phyloP scores from a whole-genome alignment of 1,140 invertebrate genomes.

The Lepidurus arcticus region DNA sequence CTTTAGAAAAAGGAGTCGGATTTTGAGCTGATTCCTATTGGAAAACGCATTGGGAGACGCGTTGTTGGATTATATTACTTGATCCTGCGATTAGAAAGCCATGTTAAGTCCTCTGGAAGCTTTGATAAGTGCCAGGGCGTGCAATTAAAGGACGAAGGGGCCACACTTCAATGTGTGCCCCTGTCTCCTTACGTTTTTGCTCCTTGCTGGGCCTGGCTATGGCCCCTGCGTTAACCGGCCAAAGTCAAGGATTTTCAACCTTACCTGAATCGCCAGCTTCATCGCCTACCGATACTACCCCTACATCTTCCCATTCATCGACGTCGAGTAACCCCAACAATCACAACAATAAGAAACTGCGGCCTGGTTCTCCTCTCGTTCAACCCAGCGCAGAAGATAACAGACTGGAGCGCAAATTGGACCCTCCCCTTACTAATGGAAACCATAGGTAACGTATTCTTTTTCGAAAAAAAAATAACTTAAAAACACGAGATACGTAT shows the following conservation, averaged over 20 bases:
- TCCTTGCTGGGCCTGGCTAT: constrained; percentile 20
- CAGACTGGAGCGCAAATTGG: constrained; percentile 17
- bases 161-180: constrained; percentile 17
- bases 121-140: not conserved
- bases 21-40: too few relatives aligned
- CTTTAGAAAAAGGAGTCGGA: too few relatives aligned
- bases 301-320: not conserved
- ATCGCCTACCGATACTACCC: not conserved
- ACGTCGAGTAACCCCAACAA: not conserved
- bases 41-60: too few relatives aligned
- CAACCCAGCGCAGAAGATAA: not conserved
- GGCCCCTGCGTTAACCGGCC: constrained; percentile 1
- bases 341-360: not conserved
- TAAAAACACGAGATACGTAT: not conserved
- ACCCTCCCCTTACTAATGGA: constrained; percentile 13
- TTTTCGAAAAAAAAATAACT: not conserved
- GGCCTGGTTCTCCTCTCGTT: not conserved
- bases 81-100: too few relatives aligned
- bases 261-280: constrained; percentile 3
- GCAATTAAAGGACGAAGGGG: constrained; percentile 2
- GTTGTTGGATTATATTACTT: too few relatives aligned
- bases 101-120: not conserved
- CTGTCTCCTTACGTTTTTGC: constrained; percentile 21
- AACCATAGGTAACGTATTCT: not conserved
- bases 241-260: constrained; percentile 8